phyloP scores from a whole-genome alignment of 2,888 invertebrate genomes.

The Coleophora deauratella region DNA sequence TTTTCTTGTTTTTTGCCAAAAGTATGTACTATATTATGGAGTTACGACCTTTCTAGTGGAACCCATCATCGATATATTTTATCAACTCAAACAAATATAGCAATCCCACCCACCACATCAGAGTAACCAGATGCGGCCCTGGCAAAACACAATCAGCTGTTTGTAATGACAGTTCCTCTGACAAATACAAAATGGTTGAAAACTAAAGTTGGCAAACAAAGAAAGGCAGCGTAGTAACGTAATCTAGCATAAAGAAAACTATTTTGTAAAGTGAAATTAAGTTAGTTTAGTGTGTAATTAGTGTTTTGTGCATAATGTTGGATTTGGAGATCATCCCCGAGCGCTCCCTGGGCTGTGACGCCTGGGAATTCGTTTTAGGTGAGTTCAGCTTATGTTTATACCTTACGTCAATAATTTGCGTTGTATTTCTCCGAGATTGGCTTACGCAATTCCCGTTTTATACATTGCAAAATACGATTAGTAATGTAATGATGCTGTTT shows the following conservation, averaged over 20 bases:
- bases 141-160: constrained; percentile 73
- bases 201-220: constrained; percentile 75
- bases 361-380: constrained; percentile 98
- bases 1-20: too few relatives aligned
- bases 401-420: constrained; percentile 70
- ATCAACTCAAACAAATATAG: too few relatives aligned
- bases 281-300: constrained; percentile 86
- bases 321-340: constrained; percentile 98
- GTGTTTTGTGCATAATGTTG: constrained; percentile 84
- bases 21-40: too few relatives aligned
- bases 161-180: constrained; percentile 74
- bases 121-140: constrained; percentile 53
- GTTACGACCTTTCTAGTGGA: too few relatives aligned
- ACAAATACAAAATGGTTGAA: constrained; percentile 75
- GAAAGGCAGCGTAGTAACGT: constrained; percentile 67
- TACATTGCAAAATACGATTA: constrained; percentile 8
- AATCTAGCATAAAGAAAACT: constrained; percentile 49
- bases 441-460: constrained; percentile 62
- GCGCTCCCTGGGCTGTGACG: constrained; percentile 95
- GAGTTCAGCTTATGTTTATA: constrained; percentile 70
- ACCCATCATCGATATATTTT: too few relatives aligned
- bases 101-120: too few relatives aligned
- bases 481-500: neutral
- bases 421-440: constrained; percentile 56
- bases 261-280: constrained; percentile 62